These are phyloP conservation scores for Karalla daura DNA, from an alignment of 2,797 vertebrate species.

Conservation along the genomic window DNA sequence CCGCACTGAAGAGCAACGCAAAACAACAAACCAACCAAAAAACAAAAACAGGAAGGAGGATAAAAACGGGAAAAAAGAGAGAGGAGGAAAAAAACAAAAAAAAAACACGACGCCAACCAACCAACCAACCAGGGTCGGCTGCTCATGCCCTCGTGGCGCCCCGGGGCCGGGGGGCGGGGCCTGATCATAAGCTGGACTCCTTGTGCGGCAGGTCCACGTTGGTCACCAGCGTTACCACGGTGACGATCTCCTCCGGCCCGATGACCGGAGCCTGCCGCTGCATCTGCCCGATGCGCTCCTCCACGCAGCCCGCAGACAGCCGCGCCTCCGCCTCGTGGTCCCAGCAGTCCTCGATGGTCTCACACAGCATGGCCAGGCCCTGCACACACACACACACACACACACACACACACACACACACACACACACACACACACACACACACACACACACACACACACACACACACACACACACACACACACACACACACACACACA, in stretches of 20 bases:
- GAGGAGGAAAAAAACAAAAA: constrained; percentile 2
- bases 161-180: constrained; percentile 60
- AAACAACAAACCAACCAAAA: not conserved
- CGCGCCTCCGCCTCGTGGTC: constrained; percentile 98
- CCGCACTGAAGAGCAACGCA: constrained; percentile 63
- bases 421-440: too few species aligned
- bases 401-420: too few species aligned
- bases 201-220: constrained; percentile 98
- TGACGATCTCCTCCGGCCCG: constrained; percentile 96
- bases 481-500: too few species aligned
- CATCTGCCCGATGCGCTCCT: constrained; percentile 96
- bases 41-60: not conserved
- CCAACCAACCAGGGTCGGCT: constrained; percentile 77
- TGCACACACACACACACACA: too few species aligned
- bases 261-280: constrained; percentile 93
- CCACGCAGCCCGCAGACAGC: constrained; percentile 95
- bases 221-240: constrained; percentile 98
- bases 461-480: too few species aligned
- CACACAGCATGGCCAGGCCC: constrained; percentile 96
- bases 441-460: too few species aligned
- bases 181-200: constrained; percentile 99
- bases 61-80: not conserved
- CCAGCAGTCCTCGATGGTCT: constrained; percentile 99
- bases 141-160: constrained; percentile 43
- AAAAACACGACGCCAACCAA: constrained; percentile 57